Base-by-base conservation (phyloP, 2,113 vertebrate genomes). In the Limnothrissa miodon region DNA sequence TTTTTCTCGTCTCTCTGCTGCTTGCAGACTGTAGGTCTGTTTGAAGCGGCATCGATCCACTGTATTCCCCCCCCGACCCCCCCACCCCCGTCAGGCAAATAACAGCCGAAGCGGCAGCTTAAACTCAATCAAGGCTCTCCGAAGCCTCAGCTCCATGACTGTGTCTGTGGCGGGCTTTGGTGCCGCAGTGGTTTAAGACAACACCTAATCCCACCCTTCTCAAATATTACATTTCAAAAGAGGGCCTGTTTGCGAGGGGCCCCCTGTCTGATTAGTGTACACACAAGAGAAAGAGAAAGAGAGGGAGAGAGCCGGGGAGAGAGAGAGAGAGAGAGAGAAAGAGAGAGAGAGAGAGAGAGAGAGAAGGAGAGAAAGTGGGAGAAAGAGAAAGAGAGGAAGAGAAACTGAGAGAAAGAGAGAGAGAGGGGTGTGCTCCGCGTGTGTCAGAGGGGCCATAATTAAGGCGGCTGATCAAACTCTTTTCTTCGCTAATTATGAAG, bases 401-500 rank as follows among this genome's bases (percentile, higher is more conserved):
- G n/a, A n/a, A n/a, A n/a, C n/a, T n/a, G n/a, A n/a, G n/a, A n/a
- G n/a, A n/a, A n/a, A n/a, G n/a, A n/a, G n/a, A n/a, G n/a, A n/a
- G n/a, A n/a, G n/a, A n/a, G n/a, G 53, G 48, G 78, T 17, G 70
- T 74, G 53, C 62, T 36, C 53, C 78, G 19, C 39, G 39, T 33
- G 51, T 83, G 59, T 78, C 83, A 89, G 85, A 51, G 88, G 74
- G 29, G 82, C 33, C 33, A 45, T 82, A 84, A 90, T 87, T 87
- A 89, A 87, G 53, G 45, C 36, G 51, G 48, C 56, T 83, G 46
- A 84, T 89, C n/a, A 82, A 83, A 83, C 86, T 86, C 83, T 85
- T 79, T 89, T 85, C 56, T 13, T 33, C 78, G 78, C 46, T 90
- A 84, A 88, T 91, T 87, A 85, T 83, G 80, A 85, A 53, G 29